Conservation (phyloP, 2,797 vertebrate species). For the Lindbergichthys nudifrons region DNA sequence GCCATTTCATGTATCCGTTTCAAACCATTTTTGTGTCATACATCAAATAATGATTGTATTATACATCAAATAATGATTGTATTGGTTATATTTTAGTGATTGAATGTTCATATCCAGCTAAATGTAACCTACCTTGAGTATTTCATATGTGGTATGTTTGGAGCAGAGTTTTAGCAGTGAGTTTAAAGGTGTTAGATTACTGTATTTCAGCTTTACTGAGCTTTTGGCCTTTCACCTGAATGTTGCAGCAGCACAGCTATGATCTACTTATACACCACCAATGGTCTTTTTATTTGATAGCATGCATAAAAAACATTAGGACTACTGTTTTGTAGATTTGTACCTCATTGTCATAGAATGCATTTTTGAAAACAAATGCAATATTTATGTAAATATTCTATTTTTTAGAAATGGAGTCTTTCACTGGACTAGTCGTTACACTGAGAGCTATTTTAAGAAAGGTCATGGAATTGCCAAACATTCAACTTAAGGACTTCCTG, state of each 20-base stretch:
- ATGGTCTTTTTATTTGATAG: constrained; percentile 14
- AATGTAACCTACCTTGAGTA: constrained; percentile 22
- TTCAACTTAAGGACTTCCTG: constrained; percentile 34
- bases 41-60: constrained; percentile 18
- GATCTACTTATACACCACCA: constrained; percentile 22
- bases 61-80: constrained; percentile 18
- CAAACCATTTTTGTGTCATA: constrained; percentile 6
- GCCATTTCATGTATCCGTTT: constrained; percentile 18
- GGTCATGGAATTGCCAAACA: constrained; percentile 58
- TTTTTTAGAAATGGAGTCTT: constrained; percentile 50
- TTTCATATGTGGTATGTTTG: constrained; percentile 39
- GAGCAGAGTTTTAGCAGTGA: constrained; percentile 29
- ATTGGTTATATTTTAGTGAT: constrained; percentile 12
- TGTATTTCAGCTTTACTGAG: constrained; percentile 56
- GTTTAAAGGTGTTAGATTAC: not conserved
- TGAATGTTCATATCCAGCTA: constrained; percentile 24
- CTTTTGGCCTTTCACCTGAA: constrained; percentile 30
- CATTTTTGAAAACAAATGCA: constrained; percentile 45
- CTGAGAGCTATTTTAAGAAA: constrained; percentile 59
- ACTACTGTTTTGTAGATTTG: constrained; percentile 34
- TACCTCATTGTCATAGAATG: constrained; percentile 27
- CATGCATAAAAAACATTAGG: constrained; percentile 11
- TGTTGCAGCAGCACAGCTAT: constrained; percentile 39
- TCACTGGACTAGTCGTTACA: constrained; percentile 77
- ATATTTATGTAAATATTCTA: constrained; percentile 65